Percentiles rank a stretch among this genome's conserved stretches.
phyloP scores from a whole-genome alignment of 2,113 vertebrate species.

The Myotis brandtii region DNA sequence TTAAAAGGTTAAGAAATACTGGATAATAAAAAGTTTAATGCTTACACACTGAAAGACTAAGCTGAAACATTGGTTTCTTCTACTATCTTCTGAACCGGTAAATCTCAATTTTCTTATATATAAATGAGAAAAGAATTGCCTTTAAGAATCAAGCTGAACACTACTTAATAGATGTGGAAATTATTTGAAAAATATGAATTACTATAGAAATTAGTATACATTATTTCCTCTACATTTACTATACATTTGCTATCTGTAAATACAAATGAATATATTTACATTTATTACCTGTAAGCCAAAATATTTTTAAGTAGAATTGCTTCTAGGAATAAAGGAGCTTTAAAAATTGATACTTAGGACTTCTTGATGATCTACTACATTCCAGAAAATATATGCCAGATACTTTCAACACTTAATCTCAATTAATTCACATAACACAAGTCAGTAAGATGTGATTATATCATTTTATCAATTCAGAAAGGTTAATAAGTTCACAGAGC shows the following conservation, averaged over 20 bases:
- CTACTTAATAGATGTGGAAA: background rate
- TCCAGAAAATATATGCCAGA: slow-evolving; percentile 1
- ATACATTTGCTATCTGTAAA: background rate
- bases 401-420: background rate
- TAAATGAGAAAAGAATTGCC: background rate
- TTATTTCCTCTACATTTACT: slow-evolving; percentile 23
- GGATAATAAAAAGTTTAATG: background rate
- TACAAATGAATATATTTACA: background rate
- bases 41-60: slow-evolving; percentile 11
- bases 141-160: slow-evolving; percentile 28
- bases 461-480: background rate
- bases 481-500: background rate
- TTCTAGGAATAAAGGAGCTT: slow-evolving; percentile 18
- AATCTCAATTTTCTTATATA: slow-evolving; percentile 19
- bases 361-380: background rate
- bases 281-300: background rate
- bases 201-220: background rate
- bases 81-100: slow-evolving; percentile 9
- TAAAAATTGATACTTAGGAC: background rate
- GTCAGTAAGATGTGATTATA: background rate
- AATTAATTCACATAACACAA: background rate
- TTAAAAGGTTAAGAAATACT: background rate
- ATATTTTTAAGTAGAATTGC: background rate
- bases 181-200: slow-evolving; percentile 33
- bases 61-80: background rate